Evolutionary conservation across 2,113 vertebrate species (phyloP), one percentile per base, ranked within the genome.

Genomic region (Malurus cyaneus): DNA sequence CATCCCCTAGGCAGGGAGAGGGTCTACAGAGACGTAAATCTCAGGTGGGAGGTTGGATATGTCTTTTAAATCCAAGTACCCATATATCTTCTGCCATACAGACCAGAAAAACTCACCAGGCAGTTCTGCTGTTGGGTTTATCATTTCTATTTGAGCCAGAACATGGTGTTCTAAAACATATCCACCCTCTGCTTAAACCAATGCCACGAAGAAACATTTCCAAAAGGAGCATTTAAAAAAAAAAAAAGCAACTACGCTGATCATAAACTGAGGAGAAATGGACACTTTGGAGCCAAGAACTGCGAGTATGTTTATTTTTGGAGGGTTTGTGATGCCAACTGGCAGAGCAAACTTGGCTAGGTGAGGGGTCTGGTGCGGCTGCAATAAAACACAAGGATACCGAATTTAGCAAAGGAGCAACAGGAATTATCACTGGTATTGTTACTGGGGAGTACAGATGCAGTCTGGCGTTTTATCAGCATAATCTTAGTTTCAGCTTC

Each of bases 381-480:
- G 88, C 80, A 96, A 26, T 96, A 86, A 93, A 94, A 85, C 60
- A 78, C 91, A 88, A 86, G 76, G 85, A 85, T 89, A 77, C 93
- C 74, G 89, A 86, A 92, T 93, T 94, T 93, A 92, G 93, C 81
- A 52, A 86, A 96, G 81, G 44, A 93, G 87, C 62, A 95, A 86
- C 89, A 93, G 92, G 93, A 93, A 56, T 86, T 89, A 73, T 87
- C 72, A 34, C 61, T 78, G 82, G 67, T 86, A 34, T 93, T 91
- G 85, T 96, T 95, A 87, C 93, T 1, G 89, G 80, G 88, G 85
- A 95, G 59, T 93, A 44, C 74, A 94, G 85, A 94, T 88, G 89
- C 82, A 94, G 85, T 86, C 90, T 96, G 94, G 92, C 88, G 78
- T 93, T 96, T 95, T 96, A 94, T 95, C 95, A 94, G 87, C 71